Base-by-base conservation (phyloP, 2,797 vertebrate species). In the Eleutherodactylus coqui region DNA sequence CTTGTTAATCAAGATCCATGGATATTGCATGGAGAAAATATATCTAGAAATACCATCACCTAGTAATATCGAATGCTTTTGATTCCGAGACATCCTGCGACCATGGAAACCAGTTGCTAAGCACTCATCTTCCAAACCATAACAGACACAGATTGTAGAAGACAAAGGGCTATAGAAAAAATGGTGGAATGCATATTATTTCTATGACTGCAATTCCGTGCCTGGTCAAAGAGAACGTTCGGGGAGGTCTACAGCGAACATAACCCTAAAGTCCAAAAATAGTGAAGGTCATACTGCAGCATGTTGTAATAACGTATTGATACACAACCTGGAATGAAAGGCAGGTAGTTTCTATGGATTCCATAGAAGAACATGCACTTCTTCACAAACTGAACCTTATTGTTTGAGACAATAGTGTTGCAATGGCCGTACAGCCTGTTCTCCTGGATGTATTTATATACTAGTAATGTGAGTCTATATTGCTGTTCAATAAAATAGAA, bases 81-180 rank as follows among this genome's bases (percentile, higher is more conserved):
- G 51, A 75, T 60, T 24, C 70, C n/a, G 55, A 75, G 82, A 49
- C 55, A 62, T 49, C n/a, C 3, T 24, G 69, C 76, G 47, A 79
- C 83, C 36, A 34, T 70, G 86, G 67, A n/a, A 75, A 82, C 76
- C 38, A 24, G 41, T 83, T 78, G 55, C 82, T 84, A 85, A 87
- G 83, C 62, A 19, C 3, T 64, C 4, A 51, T 75, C 70, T 78
- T 70, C 83, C 51, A 83, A 53, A 89, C 75, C 73, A 4, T 0
- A 11, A 38, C 24, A 4, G 17, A 21, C 38, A 75, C 47, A 83
- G 41, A 85, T 89, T 87, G 69, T 34, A 84, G 43, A 82, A 75
- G 82, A 89, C 81, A 86, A 34, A 62, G 64, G 0, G 0, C 24
- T 27, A 24, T 82, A 79, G 29, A 87, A n/a, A 84, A 21, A 75